A percentile compares a stretch with the other conserved stretches of the same genome.
Evolutionary conservation across 2,797 vertebrate species (phyloP).

Genomic region (Oreonectes daqikongensis): DNA sequence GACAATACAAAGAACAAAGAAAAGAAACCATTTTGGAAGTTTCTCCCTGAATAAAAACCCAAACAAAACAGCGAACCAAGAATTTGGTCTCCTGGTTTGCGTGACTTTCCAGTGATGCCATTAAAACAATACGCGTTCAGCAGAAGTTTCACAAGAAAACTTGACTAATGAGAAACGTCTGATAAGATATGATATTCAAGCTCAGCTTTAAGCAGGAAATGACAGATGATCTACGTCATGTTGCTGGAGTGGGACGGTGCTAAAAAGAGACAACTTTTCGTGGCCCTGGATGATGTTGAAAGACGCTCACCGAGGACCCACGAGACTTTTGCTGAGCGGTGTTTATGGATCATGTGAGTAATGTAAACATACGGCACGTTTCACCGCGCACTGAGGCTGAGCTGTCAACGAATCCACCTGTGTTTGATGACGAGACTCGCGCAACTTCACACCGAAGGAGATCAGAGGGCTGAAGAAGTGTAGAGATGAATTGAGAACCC

Average conservation of each 20-base stretch:
- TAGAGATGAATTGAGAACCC: slow-evolving; percentile 28
- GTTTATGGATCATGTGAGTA: slow-evolving; percentile 47
- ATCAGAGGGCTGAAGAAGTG: background rate
- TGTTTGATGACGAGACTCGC: slow-evolving; percentile 28
- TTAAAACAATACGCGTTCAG: slow-evolving; percentile 25
- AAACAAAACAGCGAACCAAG: background rate
- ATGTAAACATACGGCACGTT: slow-evolving; percentile 49
- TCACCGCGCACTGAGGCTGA: slow-evolving; percentile 16
- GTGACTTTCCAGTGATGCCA: slow-evolving; percentile 36
- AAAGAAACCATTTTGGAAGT: slow-evolving; percentile 24
- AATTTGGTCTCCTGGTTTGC: slow-evolving; percentile 14
- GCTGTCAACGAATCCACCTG: slow-evolving; percentile 32
- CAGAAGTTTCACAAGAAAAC: slow-evolving; percentile 24
- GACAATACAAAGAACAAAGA: slow-evolving; percentile 7
- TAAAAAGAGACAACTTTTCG: slow-evolving; percentile 44
- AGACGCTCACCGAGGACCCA: slow-evolving; percentile 14
- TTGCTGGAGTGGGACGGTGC: slow-evolving; percentile 49
- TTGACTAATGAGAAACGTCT: slow-evolving; percentile 15
- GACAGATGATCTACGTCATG: slow-evolving; percentile 58
- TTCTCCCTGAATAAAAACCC: slow-evolving; percentile 20
- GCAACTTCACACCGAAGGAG: slow-evolving; percentile 14
- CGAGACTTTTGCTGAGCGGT: slow-evolving; percentile 19
- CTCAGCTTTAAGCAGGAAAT: slow-evolving; percentile 55
- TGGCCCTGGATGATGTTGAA: slow-evolving; percentile 22
- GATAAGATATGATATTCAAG: slow-evolving; percentile 23